phyloP scores from a whole-genome alignment of 2,888 invertebrate species.

The Alcis repandata region DNA sequence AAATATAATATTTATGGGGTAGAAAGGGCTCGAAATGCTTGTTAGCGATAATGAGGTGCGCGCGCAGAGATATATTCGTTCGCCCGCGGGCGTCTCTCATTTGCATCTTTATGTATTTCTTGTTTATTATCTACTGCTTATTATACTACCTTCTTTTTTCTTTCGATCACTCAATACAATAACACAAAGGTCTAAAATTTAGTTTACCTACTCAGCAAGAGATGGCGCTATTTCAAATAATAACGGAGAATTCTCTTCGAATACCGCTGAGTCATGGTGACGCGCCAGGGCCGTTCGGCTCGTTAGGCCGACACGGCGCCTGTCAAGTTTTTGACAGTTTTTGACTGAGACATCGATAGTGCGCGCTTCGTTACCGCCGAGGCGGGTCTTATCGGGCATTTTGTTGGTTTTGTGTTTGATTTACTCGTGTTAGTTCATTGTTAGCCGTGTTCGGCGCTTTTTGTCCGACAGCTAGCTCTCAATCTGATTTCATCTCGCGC shows the following conservation, averaged over 20 bases:
- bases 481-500: constrained; percentile 53
- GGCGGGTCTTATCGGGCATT: constrained; percentile 77
- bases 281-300: constrained; percentile 69
- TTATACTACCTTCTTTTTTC: constrained; percentile 51
- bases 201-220: constrained; percentile 67
- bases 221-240: constrained; percentile 68
- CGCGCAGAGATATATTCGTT: constrained; percentile 80
- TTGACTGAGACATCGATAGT: constrained; percentile 86
- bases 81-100: constrained; percentile 79
- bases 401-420: constrained; percentile 71
- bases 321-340: constrained; percentile 85
- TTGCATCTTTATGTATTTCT: constrained; percentile 81
- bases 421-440: constrained; percentile 80
- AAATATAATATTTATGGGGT: constrained; percentile 84
- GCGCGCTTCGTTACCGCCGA: constrained; percentile 78
- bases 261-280: constrained; percentile 74
- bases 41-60: constrained; percentile 84
- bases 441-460: constrained; percentile 67
- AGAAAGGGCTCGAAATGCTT: constrained; percentile 81
- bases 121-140: constrained; percentile 40
- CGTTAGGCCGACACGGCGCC: constrained; percentile 84
- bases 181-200: constrained; percentile 6
- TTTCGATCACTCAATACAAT: constrained; percentile 53
- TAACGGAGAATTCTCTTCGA: constrained; percentile 10
- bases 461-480: constrained; percentile 57